These are phyloP conservation scores for Progne subis DNA, from an alignment of 2,113 vertebrate species.

Conservation along the genomic window DNA sequence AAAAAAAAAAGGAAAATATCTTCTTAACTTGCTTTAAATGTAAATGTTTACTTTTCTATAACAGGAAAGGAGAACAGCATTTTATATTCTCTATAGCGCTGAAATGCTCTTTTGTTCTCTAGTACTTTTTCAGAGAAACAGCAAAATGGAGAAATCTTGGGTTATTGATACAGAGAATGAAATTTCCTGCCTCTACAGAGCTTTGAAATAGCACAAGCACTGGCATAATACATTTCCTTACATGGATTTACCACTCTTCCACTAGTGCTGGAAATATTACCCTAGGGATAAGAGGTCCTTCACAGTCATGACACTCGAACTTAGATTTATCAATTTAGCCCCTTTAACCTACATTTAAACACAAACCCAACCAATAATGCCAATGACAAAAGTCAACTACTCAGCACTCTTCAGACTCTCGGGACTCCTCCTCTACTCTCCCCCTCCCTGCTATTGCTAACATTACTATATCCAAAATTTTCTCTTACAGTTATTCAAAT, in stretches of 20 bases:
- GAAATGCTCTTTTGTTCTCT: background rate
- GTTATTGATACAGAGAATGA: background rate
- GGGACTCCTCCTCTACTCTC: background rate
- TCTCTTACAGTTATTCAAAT: constrained; percentile 21
- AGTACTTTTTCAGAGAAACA: background rate
- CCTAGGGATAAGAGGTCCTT: background rate
- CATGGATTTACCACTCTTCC: background rate
- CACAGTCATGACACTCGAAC: background rate
- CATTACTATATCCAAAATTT: background rate
- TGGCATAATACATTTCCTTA: background rate
- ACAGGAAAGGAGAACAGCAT: background rate
- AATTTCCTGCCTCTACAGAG: background rate
- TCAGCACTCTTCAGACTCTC: background rate
- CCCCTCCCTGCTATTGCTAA: background rate
- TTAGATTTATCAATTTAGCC: background rate
- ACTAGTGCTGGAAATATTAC: background rate
- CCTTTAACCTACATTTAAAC: background rate
- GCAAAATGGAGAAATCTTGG: background rate
- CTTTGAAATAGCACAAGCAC: background rate
- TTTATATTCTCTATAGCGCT: background rate
- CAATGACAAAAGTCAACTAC: background rate
- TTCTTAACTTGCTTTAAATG: background rate
- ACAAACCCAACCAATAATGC: background rate
- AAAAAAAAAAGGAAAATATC: background rate
- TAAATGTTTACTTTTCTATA: background rate